A percentile compares a stretch with the other conserved stretches of the same genome.
Conservation (phyloP, 2,797 vertebrate species). For the Catostomus latipinnis region DNA sequence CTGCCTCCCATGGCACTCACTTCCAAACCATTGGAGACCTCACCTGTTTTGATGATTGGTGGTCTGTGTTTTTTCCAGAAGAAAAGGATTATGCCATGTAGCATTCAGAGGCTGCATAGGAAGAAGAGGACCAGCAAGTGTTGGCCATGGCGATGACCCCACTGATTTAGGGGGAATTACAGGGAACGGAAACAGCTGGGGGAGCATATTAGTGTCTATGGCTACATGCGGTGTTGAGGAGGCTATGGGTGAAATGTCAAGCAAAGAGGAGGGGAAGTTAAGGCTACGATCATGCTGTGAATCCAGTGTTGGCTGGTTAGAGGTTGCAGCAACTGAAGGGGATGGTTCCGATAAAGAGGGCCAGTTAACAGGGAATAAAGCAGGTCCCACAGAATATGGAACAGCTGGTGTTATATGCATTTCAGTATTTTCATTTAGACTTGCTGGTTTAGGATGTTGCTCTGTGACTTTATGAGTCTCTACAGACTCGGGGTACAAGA, state of each 20-base stretch:
- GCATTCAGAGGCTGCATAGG: conserved; percentile 68
- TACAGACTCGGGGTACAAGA: background rate
- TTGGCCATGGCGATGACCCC: conserved; percentile 63
- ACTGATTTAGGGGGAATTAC: conserved; percentile 62
- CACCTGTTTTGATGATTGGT: conserved; percentile 86
- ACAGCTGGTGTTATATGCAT: background rate
- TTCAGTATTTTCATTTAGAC: conserved; percentile 25
- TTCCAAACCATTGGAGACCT: conserved; percentile 30
- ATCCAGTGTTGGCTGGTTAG: background rate
- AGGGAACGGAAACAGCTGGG: conserved; percentile 66
- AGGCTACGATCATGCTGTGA: conserved; percentile 21
- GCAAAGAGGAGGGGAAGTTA: conserved; percentile 28
- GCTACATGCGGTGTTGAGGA: conserved; percentile 79
- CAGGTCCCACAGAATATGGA: conserved; percentile 4
- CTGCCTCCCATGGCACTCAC: background rate
- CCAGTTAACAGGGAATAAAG: conserved; percentile 18
- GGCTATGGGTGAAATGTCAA: conserved; percentile 69
- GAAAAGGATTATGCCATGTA: conserved; percentile 76
- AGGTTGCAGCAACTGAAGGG: background rate
- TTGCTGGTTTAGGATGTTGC: conserved; percentile 4
- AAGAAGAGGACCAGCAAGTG: conserved; percentile 58
- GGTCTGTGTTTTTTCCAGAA: conserved; percentile 81
- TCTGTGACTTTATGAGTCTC: conserved; percentile 3
- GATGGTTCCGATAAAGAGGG: conserved; percentile 2
- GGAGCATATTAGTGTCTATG: conserved; percentile 70